Base-by-base conservation (phyloP, 1,140 invertebrate species). In the Ceratitis capitata region DNA sequence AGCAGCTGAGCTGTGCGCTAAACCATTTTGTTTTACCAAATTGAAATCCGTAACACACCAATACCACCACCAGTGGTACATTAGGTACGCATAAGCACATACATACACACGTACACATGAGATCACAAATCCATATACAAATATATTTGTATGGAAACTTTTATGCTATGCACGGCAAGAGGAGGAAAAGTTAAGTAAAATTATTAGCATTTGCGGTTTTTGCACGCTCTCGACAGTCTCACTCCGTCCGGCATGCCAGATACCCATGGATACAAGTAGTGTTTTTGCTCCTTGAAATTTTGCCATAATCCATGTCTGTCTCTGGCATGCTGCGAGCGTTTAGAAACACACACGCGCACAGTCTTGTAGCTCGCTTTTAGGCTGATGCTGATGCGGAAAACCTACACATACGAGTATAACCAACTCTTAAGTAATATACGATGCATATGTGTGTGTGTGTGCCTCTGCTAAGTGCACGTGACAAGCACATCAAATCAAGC, bases 141-240 rank as follows among this genome's bases (percentile, higher is more conserved):
- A 39, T n/a, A n/a, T 16, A 42, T 0, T 0, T 12, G 3, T 19
- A 19, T 56, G n/a, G n/a, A n/a, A n/a, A n/a, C n/a, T n/a, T n/a
- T n/a, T 12, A 14, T 12, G 9, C 69, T 45, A 78, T 3, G 3
- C 3, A 45, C n/a, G 10, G n/a, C 61, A 7, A 16, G 5, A 32
- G 23, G 69, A 45, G 39, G 6, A 14, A 49, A 32, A 56, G 47
- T 35, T 83, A 83, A 51, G 49, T 56, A 51, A 83, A 83, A 83
- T 83, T 83, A 83, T 83, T 83, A 83, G 82, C 49, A 53, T 83
- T 83, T 83, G 82, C 82, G 82, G 82, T 83, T 83, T 69, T 78
- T 78, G 39, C n/a, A 78, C 69, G 69, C 69, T 39, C 69, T 45
- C n/a, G 4, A n/a, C n/a, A n/a, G n/a, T n/a, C n/a, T n/a, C n/a